These are phyloP conservation scores for Drosophila kokeensis DNA, from an alignment of 2,888 invertebrate genomes.

Conservation along the genomic window DNA sequence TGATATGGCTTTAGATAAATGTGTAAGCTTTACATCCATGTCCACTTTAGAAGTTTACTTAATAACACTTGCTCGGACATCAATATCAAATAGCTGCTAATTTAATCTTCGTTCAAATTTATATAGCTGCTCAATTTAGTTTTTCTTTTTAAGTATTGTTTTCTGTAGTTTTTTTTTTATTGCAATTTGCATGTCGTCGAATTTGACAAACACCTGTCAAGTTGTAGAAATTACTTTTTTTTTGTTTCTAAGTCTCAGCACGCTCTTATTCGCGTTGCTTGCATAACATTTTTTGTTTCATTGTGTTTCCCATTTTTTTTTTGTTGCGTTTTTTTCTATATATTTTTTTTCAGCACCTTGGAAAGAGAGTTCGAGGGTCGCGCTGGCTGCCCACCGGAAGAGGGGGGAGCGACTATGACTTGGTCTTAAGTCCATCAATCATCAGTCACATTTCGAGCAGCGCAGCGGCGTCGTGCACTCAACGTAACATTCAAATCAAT, in stretches of 20 bases:
- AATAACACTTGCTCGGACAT: background rate
- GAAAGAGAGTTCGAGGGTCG: constrained; percentile 51
- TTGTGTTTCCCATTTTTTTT: constrained; percentile 11
- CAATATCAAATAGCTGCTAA: background rate
- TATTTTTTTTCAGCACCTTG: constrained; percentile 30
- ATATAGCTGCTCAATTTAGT: too few relatives aligned
- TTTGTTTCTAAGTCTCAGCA: constrained; percentile 27
- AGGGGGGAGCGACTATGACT: constrained; percentile 38
- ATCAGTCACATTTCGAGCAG: constrained; percentile 71
- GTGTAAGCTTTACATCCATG: background rate
- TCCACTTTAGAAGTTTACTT: background rate
- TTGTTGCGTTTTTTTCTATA: constrained; percentile 5
- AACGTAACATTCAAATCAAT: constrained; percentile 83
- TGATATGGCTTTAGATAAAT: background rate
- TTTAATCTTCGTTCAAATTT: background rate
- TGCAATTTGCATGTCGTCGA: constrained; percentile 80
- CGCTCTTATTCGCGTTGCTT: constrained; percentile 42
- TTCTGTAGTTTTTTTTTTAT: constrained; percentile 59
- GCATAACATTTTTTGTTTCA: constrained; percentile 42
- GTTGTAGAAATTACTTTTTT: constrained; percentile 72
- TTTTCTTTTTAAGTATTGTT: background rate
- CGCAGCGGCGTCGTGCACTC: constrained; percentile 67
- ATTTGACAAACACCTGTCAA: constrained; percentile 79
- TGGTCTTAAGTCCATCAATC: constrained; percentile 73
- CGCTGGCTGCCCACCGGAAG: constrained; percentile 45